Evolutionary conservation across 1,140 invertebrate species (phyloP), one percentile per base, ranked within the genome.

Genomic region (Megalonaias nervosa): DNA sequence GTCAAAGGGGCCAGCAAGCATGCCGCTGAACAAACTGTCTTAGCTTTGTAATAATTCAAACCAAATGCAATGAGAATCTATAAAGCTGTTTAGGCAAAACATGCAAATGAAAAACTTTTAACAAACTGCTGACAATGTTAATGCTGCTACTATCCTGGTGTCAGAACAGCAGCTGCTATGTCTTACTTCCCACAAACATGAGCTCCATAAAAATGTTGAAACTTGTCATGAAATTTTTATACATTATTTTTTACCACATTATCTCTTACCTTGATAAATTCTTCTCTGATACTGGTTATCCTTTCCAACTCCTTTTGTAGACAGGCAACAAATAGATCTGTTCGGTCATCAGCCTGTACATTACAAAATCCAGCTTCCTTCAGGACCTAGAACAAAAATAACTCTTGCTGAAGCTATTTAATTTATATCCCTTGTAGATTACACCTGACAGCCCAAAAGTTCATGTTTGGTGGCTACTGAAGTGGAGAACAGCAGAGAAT

Each of bases 281-380:
- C 91, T 23, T 91, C 87, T 77, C 92, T 92, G 57, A 91, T 88
- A 21, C 82, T 86, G 55, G 90, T 81, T 65, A 91, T 91, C 67
- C 84, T 87, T 17, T 86, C 84, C 4, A 93, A 83, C 86, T 94
- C 93, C 59, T 87, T 88, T 13, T 91, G 78, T n/a, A 94, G 81
- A 77, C 93, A 91, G 16, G 91, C 87, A 60, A 92, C 85, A 86
- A 94, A 94, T 71, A 91, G 86, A 61, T 89, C 81, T 6, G 93
- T 93, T 72, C 89, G 90, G 79, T 94, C 93, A 71, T 92, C 88
- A 1, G 92, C 92, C 38, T 88, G 77, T 6, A 94, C 92, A 66
- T 92, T 89, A 11, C 84, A 83, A 85, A 93, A 94, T 38, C 93
- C 93, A 59, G 88, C 89, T 48, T 86, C 82, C 75, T 91, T 89